Percentiles rank a stretch among this genome's conserved stretches.
Evolutionary conservation across 2,888 invertebrate species (phyloP).

Genomic region (Pycnomerus fuliginosus): DNA sequence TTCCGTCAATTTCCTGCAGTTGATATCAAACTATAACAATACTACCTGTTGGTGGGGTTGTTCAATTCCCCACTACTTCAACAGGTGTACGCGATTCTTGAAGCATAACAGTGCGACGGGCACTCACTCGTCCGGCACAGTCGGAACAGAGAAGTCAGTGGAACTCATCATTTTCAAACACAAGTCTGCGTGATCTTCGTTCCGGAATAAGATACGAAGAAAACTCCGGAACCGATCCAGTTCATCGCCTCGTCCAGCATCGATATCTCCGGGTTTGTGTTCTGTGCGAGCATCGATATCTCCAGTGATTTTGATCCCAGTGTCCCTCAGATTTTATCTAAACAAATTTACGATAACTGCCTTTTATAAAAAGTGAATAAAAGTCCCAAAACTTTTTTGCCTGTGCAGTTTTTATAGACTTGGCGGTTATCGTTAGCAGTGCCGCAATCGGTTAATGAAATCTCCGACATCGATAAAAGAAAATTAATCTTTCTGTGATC

Average conservation of each 20-base stretch:
- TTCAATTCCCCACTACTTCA: constrained; percentile 45
- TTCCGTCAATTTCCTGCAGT: constrained; percentile 32
- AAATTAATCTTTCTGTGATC: too few species aligned
- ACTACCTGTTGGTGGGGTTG: constrained; percentile 48
- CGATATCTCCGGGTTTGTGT: constrained; percentile 32
- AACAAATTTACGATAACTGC: too few species aligned
- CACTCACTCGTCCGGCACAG: constrained; percentile 55
- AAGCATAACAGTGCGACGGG: constrained; percentile 53
- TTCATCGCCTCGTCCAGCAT: constrained; percentile 31
- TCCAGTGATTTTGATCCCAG: constrained; percentile 15
- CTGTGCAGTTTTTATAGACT: too few species aligned
- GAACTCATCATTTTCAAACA: constrained; percentile 35
- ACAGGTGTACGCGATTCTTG: constrained; percentile 55
- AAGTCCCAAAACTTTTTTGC: too few species aligned
- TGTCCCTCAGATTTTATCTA: too few species aligned
- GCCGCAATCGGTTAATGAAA: too few species aligned
- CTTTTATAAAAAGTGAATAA: too few species aligned
- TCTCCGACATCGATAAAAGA: too few species aligned
- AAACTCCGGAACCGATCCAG: constrained; percentile 17
- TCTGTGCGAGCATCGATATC: constrained; percentile 28
- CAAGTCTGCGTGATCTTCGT: constrained; percentile 34
- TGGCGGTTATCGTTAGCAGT: too few species aligned
- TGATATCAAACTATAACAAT: constrained; percentile 44
- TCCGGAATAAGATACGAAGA: constrained; percentile 16
- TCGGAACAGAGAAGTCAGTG: constrained; percentile 48